phyloP scores from a whole-genome alignment of 2,888 invertebrate genomes.

The Lagria hirta region DNA sequence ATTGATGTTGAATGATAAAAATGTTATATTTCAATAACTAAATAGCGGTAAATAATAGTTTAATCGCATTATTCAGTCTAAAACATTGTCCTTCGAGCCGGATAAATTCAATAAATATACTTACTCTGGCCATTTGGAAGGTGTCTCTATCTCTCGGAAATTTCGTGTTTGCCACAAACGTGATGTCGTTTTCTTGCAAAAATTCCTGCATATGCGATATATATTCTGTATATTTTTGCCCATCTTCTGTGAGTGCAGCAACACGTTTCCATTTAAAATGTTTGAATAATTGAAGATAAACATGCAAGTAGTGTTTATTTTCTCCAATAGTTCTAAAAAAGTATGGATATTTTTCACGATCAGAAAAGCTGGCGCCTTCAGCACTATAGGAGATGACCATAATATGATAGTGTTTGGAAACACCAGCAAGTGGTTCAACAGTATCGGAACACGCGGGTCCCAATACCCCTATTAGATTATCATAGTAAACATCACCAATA shows the following conservation, averaged over 20 bases:
- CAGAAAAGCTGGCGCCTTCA: slow-evolving; percentile 71
- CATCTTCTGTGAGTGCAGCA: slow-evolving; percentile 77
- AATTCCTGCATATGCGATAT: slow-evolving; percentile 69
- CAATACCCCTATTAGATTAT: slow-evolving; percentile 68
- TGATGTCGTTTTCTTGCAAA: slow-evolving; percentile 64
- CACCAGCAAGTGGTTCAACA: slow-evolving; percentile 75
- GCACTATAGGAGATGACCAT: slow-evolving; percentile 78
- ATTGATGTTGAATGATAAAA: too few species aligned
- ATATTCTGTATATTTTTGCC: slow-evolving; percentile 77
- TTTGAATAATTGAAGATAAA: slow-evolving; percentile 65
- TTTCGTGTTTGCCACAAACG: slow-evolving; percentile 68
- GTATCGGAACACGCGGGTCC: slow-evolving; percentile 83
- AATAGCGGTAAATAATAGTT: too few species aligned
- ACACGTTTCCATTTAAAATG: slow-evolving; percentile 68
- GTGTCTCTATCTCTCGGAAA: slow-evolving; percentile 63
- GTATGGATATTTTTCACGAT: slow-evolving; percentile 71
- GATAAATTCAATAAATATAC: slow-evolving; percentile 26
- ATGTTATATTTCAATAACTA: too few species aligned
- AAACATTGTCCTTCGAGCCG: slow-evolving; percentile 3
- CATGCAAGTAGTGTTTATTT: slow-evolving; percentile 69
- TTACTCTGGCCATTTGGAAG: slow-evolving; percentile 62
- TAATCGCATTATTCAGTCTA: too few species aligned
- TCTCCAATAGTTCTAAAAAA: slow-evolving; percentile 81
- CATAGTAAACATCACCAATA: slow-evolving; percentile 57
- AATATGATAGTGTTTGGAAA: slow-evolving; percentile 71